Conservation (phyloP, 2,113 vertebrate species). For the Ailurus styani region DNA sequence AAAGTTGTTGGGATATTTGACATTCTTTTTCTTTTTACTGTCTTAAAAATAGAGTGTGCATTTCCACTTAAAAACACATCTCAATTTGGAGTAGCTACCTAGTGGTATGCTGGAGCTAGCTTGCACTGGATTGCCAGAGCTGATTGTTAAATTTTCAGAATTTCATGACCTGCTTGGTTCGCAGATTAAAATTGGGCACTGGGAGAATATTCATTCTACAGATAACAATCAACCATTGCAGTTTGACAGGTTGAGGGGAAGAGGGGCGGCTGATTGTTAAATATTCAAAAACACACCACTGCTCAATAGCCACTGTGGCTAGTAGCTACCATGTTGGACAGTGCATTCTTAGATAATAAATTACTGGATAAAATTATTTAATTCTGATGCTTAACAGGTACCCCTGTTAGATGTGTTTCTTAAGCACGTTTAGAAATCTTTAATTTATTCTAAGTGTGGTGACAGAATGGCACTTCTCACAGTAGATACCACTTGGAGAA, state of each 20-base stretch:
- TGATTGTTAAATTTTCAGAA: not conserved
- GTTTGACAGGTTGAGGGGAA: fast-evolving
- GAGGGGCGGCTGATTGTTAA: not conserved
- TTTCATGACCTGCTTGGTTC: not conserved
- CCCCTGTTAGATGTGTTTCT: not conserved
- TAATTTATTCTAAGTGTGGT: not conserved
- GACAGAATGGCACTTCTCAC: not conserved
- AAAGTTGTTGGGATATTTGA: not conserved
- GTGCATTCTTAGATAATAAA: not conserved
- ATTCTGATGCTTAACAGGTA: not conserved
- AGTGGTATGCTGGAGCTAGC: not conserved
- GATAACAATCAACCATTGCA: not conserved
- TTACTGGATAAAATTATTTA: not conserved
- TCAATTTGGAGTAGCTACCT: not conserved
- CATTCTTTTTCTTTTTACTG: not conserved
- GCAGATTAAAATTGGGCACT: not conserved
- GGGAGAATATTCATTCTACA: not conserved
- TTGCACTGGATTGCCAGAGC: not conserved
- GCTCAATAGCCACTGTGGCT: not conserved
- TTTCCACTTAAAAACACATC: not conserved
- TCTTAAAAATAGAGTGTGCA: not conserved
- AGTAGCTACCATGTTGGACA: not conserved
- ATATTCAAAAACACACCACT: not conserved
- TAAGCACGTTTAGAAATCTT: not conserved
- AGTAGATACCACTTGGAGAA: not conserved